Evolutionary conservation across 1,140 invertebrate species (phyloP).

Genomic region (Trichogramma pretiosum): DNA sequence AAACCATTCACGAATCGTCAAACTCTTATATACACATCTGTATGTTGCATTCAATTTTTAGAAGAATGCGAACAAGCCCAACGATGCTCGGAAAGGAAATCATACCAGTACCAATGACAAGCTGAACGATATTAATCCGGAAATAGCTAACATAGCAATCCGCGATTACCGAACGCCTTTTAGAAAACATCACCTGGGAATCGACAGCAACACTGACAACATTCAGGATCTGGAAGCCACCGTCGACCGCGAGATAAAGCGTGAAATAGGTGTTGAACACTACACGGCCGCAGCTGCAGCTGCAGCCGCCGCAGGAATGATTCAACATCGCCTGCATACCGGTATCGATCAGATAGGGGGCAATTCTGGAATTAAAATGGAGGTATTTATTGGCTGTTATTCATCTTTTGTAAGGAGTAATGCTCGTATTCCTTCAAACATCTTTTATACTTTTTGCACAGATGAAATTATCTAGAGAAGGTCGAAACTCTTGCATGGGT

Average conservation of each 20-base stretch:
- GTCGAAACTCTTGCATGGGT: slow-evolving; percentile 37
- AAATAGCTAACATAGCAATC: slow-evolving; percentile 7
- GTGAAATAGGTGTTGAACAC: slow-evolving; percentile 11
- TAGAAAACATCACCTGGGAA: slow-evolving; percentile 16
- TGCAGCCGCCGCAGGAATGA: slow-evolving; percentile 16
- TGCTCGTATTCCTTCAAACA: neutral
- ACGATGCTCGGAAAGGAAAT: too few relatives aligned
- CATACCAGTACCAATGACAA: slow-evolving; percentile 8
- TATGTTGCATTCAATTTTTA: neutral
- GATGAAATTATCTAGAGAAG: slow-evolving; percentile 42
- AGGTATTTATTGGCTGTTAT: neutral
- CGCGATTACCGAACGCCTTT: slow-evolving; percentile 14
- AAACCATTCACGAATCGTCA: neutral
- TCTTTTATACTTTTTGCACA: slow-evolving; percentile 17
- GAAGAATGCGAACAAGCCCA: slow-evolving; percentile 13
- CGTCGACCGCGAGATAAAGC: slow-evolving; percentile 14
- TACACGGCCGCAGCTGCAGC: slow-evolving; percentile 11
- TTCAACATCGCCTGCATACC: slow-evolving; percentile 15
- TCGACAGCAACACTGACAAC: slow-evolving; percentile 16
- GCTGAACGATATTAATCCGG: slow-evolving; percentile 11
- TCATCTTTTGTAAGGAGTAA: neutral
- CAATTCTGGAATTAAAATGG: slow-evolving; percentile 15
- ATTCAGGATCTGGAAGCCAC: slow-evolving; percentile 13
- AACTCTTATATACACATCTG: neutral
- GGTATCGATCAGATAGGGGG: slow-evolving; percentile 15